These are phyloP conservation scores for Trachelus troglodyta DNA, from an alignment of 2,888 invertebrate species.

Conservation along the genomic window DNA sequence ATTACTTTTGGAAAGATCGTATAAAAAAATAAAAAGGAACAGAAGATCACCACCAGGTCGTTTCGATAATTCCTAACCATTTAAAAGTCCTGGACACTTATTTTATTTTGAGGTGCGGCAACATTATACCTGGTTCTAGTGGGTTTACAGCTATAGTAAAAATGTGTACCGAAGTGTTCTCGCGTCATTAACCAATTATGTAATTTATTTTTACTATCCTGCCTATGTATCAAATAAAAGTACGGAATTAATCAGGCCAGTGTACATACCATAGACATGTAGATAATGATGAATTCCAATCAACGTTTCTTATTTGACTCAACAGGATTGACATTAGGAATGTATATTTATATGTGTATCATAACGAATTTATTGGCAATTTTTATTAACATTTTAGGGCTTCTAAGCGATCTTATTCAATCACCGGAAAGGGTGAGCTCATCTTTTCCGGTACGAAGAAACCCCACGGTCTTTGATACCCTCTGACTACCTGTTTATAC, in stretches of 20 bases:
- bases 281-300: constrained; percentile 27
- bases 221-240: constrained; percentile 12
- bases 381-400: background rate
- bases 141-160: background rate
- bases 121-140: background rate
- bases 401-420: background rate
- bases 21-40: too few relatives aligned
- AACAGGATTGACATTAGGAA: background rate
- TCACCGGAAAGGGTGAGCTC: background rate
- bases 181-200: constrained; percentile 47
- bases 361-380: background rate
- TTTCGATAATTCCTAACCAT: background rate
- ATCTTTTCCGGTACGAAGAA: background rate
- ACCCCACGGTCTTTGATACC: background rate
- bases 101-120: background rate
- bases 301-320: background rate
- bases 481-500: background rate
- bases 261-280: constrained; percentile 19
- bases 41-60: too few relatives aligned
- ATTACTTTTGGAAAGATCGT: too few relatives aligned
- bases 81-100: background rate
- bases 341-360: background rate
- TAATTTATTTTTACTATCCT: constrained; percentile 48
- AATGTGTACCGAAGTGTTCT: background rate
- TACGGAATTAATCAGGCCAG: constrained; percentile 11